Conservation (phyloP, 2,888 invertebrate species). For the Dryadula phaetusa region DNA sequence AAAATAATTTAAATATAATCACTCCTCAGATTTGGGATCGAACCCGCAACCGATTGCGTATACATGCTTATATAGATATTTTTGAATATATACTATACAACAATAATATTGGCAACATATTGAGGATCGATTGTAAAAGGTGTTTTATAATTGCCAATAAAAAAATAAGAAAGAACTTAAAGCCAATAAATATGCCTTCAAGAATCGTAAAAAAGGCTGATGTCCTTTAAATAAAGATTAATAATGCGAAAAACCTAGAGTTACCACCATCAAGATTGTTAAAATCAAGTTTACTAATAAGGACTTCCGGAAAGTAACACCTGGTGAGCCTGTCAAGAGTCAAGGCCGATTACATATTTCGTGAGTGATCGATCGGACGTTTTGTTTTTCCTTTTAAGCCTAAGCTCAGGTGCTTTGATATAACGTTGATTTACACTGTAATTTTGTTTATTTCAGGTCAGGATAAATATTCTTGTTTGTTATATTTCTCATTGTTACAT, state of each 20-base stretch:
- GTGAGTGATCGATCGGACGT: constrained; percentile 35
- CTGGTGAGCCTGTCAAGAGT: constrained; percentile 46
- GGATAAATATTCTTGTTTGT: not conserved
- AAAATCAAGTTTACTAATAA: constrained; percentile 41
- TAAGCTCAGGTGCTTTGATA: not conserved
- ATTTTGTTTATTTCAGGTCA: too few relatives aligned
- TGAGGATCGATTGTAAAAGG: too few relatives aligned
- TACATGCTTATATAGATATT: too few relatives aligned
- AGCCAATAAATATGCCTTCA: not conserved
- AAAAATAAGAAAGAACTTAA: not conserved
- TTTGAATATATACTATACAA: too few relatives aligned
- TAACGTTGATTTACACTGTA: too few relatives aligned
- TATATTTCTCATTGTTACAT: too few relatives aligned
- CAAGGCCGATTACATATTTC: constrained; percentile 44
- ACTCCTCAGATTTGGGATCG: too few relatives aligned
- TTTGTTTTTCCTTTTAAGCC: constrained; percentile 15
- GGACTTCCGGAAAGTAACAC: constrained; percentile 47
- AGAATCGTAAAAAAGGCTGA: not conserved
- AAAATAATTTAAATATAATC: too few relatives aligned
- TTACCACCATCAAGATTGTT: constrained; percentile 25
- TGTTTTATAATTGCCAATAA: too few relatives aligned
- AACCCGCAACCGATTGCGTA: too few relatives aligned
- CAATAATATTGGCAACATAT: too few relatives aligned
- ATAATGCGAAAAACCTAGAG: constrained; percentile 1
- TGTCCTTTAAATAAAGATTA: not conserved